A percentile compares a stretch with the other conserved stretches of the same genome.
Evolutionary conservation across 2,113 vertebrate species (phyloP).

Genomic region (Malurus alboscapulatus): DNA sequence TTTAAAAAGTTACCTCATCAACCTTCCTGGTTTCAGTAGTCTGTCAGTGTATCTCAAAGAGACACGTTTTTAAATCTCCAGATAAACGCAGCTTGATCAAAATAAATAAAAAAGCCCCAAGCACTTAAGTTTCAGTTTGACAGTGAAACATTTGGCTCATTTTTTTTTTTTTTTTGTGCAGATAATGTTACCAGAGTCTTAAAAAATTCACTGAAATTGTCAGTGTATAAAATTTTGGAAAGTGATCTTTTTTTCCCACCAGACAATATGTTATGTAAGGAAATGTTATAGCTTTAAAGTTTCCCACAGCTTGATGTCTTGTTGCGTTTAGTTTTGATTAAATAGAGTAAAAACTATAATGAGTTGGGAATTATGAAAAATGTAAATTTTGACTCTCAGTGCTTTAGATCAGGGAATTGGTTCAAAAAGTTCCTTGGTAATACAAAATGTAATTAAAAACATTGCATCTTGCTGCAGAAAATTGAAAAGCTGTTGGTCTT

Average conservation of each 20-base stretch:
- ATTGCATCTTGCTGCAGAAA: neutral
- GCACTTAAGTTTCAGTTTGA: slow-evolving; percentile 18
- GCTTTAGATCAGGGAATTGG: neutral
- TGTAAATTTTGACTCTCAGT: neutral
- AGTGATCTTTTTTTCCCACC: neutral
- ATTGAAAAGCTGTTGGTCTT: neutral
- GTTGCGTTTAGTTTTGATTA: neutral
- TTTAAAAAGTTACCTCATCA: neutral
- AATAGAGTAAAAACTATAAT: neutral
- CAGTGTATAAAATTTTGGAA: neutral
- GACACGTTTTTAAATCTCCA: neutral
- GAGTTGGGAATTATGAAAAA: neutral
- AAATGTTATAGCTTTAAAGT: neutral
- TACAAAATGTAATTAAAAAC: neutral
- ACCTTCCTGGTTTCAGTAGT: slow-evolving; percentile 14
- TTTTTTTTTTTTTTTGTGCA: neutral
- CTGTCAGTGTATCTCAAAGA: slow-evolving; percentile 21
- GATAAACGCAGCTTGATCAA: slow-evolving; percentile 27
- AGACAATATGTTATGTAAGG: neutral
- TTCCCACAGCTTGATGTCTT: neutral
- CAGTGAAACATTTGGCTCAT: slow-evolving; percentile 33
- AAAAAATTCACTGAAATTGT: neutral
- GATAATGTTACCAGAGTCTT: neutral
- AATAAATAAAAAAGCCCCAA: slow-evolving; percentile 18
- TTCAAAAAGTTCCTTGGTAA: neutral